Evolutionary conservation across 2,113 vertebrate species (phyloP).

Genomic region (Sorex fumeus): DNA sequence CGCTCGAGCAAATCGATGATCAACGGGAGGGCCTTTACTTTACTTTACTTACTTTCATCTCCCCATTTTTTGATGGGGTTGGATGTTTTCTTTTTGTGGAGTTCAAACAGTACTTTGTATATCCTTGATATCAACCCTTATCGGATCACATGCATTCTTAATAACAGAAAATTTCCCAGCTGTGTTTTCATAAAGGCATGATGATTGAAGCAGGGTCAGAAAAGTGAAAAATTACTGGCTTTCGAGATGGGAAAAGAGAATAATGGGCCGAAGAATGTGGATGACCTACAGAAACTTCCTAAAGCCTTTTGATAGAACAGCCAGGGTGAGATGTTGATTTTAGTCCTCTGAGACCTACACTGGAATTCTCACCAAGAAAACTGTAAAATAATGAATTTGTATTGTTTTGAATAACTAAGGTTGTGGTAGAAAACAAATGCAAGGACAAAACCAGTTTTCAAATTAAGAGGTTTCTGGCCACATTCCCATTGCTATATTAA

Average conservation of each 20-base stretch:
- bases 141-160: not conserved
- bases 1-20: too few species aligned
- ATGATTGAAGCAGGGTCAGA: not conserved
- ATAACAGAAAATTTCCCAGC: not conserved
- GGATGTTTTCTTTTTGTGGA: too few species aligned
- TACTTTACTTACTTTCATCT: too few species aligned
- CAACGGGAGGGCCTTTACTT: too few species aligned
- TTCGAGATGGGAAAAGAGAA: not conserved
- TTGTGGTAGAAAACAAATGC: not conserved
- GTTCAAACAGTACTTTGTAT: too few species aligned
- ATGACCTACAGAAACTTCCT: not conserved
- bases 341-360: conserved; percentile 1
- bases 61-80: too few species aligned
- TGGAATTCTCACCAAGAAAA: conserved; percentile 16
- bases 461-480: conserved; percentile 1
- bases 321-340: not conserved
- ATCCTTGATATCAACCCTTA: too few species aligned
- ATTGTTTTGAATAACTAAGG: not conserved
- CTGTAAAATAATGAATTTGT: not conserved
- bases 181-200: not conserved
- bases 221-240: not conserved
- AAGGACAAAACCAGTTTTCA: conserved; percentile 26
- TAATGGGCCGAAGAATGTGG: not conserved
- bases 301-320: conserved; percentile 2
- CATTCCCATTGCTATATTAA: not conserved